These are phyloP conservation scores for Achatina immaculata DNA, from an alignment of 1,140 invertebrate genomes.

Conservation along the genomic window DNA sequence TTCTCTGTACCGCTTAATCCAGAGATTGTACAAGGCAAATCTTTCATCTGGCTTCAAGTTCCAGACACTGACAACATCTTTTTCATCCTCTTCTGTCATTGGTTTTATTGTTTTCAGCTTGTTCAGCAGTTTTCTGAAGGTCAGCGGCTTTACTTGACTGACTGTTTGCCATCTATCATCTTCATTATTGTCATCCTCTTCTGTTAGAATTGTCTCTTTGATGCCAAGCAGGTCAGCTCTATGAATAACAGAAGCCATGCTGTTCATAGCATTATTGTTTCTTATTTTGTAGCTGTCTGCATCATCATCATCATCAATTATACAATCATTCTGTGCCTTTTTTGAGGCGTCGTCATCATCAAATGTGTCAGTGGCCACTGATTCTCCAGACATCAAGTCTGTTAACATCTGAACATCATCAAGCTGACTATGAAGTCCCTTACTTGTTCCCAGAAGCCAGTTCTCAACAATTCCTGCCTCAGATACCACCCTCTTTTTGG, in stretches of 20 bases:
- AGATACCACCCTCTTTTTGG: background rate
- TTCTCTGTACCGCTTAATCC: constrained; percentile 28
- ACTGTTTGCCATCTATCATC: background rate
- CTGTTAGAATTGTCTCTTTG: background rate
- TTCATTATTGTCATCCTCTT: background rate
- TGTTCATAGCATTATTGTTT: constrained; percentile 27
- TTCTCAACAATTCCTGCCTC: background rate
- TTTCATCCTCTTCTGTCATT: constrained; percentile 37
- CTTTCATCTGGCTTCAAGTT: constrained; percentile 17
- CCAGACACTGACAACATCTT: constrained; percentile 31
- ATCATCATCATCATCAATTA: constrained; percentile 31
- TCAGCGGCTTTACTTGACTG: constrained; percentile 15
- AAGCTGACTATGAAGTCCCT: constrained; percentile 79
- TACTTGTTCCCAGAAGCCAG: constrained; percentile 11
- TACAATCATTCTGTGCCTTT: constrained; percentile 40
- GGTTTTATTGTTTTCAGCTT: constrained; percentile 38
- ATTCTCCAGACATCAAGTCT: constrained; percentile 59
- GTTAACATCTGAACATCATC: constrained; percentile 82
- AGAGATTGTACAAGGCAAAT: constrained; percentile 38
- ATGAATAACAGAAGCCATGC: constrained; percentile 2
- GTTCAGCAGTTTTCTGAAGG: constrained; percentile 36
- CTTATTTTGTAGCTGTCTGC: background rate
- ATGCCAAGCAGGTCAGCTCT: constrained; percentile 23
- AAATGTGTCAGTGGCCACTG: background rate
- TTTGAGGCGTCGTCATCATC: constrained; percentile 31